These are phyloP conservation scores for Hyles vespertilio DNA, from an alignment of 1,140 invertebrate species.

Conservation along the genomic window DNA sequence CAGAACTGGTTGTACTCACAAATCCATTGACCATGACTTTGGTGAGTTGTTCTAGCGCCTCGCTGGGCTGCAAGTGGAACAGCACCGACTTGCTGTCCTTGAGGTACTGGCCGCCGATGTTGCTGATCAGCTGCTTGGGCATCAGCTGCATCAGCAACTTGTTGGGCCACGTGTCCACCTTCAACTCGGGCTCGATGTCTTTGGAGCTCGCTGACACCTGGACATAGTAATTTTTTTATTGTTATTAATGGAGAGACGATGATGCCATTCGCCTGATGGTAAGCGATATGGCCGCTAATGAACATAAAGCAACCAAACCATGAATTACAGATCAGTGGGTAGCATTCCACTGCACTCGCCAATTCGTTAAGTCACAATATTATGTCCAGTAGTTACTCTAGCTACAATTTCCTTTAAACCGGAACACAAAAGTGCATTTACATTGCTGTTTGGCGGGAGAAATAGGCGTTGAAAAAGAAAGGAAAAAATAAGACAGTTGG, in stretches of 20 bases:
- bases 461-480: too few species aligned
- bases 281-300: too few species aligned
- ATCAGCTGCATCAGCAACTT: slow-evolving; percentile 95
- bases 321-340: too few species aligned
- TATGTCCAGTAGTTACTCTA: too few species aligned
- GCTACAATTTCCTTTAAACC: too few species aligned
- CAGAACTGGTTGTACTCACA: slow-evolving; percentile 79
- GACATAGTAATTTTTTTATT: slow-evolving; percentile 5
- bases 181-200: slow-evolving; percentile 91
- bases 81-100: slow-evolving; percentile 91
- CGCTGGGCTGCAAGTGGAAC: slow-evolving; percentile 86
- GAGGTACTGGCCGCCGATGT: slow-evolving; percentile 89
- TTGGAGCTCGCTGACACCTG: slow-evolving; percentile 80
- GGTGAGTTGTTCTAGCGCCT: slow-evolving; percentile 88
- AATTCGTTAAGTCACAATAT: too few species aligned
- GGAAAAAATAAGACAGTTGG: too few species aligned
- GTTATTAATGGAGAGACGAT: slow-evolving; percentile 14
- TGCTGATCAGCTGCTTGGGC: slow-evolving; percentile 92
- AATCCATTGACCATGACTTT: slow-evolving; percentile 94
- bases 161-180: slow-evolving; percentile 93
- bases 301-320: too few species aligned
- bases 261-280: too few species aligned
- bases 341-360: too few species aligned
- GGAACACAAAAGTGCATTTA: too few species aligned
- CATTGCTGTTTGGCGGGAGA: too few species aligned